A percentile compares a stretch with the other conserved stretches of the same genome.
Evolutionary conservation across 1,140 invertebrate genomes (phyloP).

Genomic region (Macrocentrus cingulum): DNA sequence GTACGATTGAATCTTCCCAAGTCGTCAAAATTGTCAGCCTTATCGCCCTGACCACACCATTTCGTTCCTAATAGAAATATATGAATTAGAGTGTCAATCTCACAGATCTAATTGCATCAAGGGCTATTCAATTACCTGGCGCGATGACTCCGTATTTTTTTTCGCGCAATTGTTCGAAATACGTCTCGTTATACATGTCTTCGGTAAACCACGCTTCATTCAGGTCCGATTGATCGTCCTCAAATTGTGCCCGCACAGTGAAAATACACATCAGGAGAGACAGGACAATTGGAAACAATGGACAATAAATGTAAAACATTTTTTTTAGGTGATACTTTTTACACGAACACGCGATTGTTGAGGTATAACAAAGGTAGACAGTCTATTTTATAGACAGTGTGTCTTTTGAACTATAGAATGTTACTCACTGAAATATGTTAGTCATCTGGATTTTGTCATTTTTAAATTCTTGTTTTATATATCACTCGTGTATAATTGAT

Average conservation of each 20-base stretch:
- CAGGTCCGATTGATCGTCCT: constrained; percentile 19
- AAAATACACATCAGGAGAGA: not conserved
- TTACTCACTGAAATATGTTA: no score
- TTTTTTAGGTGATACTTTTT: no score
- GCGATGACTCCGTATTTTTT: constrained; percentile 7
- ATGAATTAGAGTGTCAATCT: not conserved
- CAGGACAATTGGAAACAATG: no score
- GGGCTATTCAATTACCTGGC: constrained; percentile 11
- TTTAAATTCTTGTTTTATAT: no score
- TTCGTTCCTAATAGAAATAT: constrained; percentile 47
- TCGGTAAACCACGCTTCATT: constrained; percentile 20
- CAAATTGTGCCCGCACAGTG: constrained; percentile 13
- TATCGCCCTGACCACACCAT: constrained; percentile 61
- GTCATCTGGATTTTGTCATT: no score
- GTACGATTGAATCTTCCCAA: constrained; percentile 54
- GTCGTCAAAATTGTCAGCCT: constrained; percentile 51
- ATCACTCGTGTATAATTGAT: no score
- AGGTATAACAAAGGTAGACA: no score
- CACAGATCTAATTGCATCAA: not conserved
- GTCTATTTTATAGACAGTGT: no score
- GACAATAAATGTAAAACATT: no score
- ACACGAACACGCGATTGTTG: no score
- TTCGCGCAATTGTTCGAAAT: constrained; percentile 4
- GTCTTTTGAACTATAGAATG: no score
- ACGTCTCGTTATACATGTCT: constrained; percentile 19